A percentile compares a stretch with the other conserved stretches of the same genome.
Conservation (phyloP, 2,888 invertebrate genomes). For the Conomelus anceps region DNA sequence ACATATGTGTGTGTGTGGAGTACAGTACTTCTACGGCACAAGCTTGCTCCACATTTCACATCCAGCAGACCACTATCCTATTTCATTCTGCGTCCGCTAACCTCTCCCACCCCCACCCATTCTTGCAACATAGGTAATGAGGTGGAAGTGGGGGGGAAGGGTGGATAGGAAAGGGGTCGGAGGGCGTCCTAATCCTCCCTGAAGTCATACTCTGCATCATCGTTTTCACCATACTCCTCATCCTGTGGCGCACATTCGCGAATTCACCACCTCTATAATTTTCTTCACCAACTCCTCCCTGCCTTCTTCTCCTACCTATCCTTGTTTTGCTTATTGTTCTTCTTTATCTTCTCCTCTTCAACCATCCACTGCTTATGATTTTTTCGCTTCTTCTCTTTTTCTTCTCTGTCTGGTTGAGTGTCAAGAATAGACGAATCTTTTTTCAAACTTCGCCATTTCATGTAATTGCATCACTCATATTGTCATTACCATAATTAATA, state of each 20-base stretch:
- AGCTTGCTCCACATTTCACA: background rate
- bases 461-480: too few species aligned
- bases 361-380: too few species aligned
- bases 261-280: background rate
- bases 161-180: too few species aligned
- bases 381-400: too few species aligned
- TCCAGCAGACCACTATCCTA: background rate
- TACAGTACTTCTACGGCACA: background rate
- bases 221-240: background rate
- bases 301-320: too few species aligned
- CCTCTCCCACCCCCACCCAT: background rate
- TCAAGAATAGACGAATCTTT: too few species aligned
- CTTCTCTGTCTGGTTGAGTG: too few species aligned
- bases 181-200: too few species aligned
- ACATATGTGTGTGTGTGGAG: background rate
- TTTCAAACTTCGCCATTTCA: too few species aligned
- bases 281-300: too few species aligned
- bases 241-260: background rate
- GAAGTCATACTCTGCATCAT: background rate
- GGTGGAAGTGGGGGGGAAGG: too few species aligned
- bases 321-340: background rate
- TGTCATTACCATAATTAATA: too few species aligned
- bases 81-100: background rate
- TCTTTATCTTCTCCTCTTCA: background rate
- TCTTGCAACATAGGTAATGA: background rate